Conservation (phyloP, 2,113 vertebrate genomes). For the Strix uralensis region DNA sequence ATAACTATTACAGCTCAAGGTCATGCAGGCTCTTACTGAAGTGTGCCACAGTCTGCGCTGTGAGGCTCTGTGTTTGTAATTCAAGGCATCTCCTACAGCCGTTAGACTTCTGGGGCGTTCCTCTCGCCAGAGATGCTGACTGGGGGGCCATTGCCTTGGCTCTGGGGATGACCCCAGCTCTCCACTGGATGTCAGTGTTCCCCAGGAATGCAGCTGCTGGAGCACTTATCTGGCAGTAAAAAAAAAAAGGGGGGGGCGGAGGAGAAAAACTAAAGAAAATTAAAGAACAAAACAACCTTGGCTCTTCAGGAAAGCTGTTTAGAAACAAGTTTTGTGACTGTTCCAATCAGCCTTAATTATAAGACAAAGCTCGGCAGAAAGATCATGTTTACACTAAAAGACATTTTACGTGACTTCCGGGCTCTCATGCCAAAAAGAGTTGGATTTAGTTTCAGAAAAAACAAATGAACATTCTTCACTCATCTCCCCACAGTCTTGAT, state of each 20-base stretch:
- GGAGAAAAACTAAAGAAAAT: neutral
- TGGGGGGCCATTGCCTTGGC: constrained; percentile 8
- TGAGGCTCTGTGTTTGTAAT: neutral
- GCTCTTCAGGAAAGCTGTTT: constrained; percentile 64
- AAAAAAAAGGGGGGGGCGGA: neutral
- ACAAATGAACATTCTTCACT: constrained; percentile 59
- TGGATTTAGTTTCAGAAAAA: constrained; percentile 72
- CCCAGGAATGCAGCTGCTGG: constrained; percentile 69
- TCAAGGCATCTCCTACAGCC: neutral
- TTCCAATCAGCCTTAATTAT: constrained; percentile 35
- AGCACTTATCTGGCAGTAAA: constrained; percentile 73
- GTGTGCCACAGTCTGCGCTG: fast-evolving
- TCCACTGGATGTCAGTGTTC: constrained; percentile 82
- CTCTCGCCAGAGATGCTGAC: neutral
- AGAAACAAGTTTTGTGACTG: constrained; percentile 40
- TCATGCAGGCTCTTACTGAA: neutral
- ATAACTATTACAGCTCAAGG: neutral
- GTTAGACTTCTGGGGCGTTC: neutral
- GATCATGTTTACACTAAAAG: constrained; percentile 59
- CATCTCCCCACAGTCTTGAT: constrained; percentile 47
- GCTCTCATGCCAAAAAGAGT: constrained; percentile 40
- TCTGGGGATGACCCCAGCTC: constrained; percentile 55
- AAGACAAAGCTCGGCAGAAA: constrained; percentile 43
- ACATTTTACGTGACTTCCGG: constrained; percentile 53
- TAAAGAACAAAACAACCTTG: neutral